Evolutionary conservation across 2,888 invertebrate genomes (phyloP), one percentile per base, ranked within the genome.

Genomic region (Ptilodon capucinus): DNA sequence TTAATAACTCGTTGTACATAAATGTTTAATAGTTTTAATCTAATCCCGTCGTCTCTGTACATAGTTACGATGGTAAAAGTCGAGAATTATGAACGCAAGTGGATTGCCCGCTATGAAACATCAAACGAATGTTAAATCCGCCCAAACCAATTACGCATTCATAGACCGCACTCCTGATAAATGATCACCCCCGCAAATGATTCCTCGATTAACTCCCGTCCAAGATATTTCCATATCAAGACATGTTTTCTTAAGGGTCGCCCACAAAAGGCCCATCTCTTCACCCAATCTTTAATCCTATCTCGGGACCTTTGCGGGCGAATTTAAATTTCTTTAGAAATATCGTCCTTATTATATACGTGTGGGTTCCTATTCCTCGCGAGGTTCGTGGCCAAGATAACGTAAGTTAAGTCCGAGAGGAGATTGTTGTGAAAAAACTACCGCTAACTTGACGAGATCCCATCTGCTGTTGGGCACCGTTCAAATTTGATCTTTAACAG

Each of bases 271-370:
- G 88, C 86, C 89, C 90, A 90, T 91, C 91, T 89, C 84, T 76
- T 76, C 83, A 78, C 85, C 89, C 90, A 90, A 91, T 91, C 91
- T 91, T 90, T 91, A 91, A 91, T 91, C 91, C 91, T 91, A 91
- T 91, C 91, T 91, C 79, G 88, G 80, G 87, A 90, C 91, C 91
- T 90, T 91, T 91, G 91, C 90, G 87, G 86, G 90, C 86, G 76
- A 91, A 91, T 91, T 91, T 90, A 91, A 91, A 91, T 91, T 91
- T 91, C 91, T 91, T 91, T 91, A 90, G 91, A 91, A 91, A 91
- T 91, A 91, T 91, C 90, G 88, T 84, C 85, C 84, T 90, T 90
- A 90, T 90, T 91, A 91, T 91, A 76, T 89, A 88, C 88, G 91
- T 89, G 87, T 87, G 89, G 89, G 90, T 86, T 86, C 86, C 87